Evolutionary conservation across 2,113 vertebrate species (phyloP).

Genomic region (Anseranas semipalmata): DNA sequence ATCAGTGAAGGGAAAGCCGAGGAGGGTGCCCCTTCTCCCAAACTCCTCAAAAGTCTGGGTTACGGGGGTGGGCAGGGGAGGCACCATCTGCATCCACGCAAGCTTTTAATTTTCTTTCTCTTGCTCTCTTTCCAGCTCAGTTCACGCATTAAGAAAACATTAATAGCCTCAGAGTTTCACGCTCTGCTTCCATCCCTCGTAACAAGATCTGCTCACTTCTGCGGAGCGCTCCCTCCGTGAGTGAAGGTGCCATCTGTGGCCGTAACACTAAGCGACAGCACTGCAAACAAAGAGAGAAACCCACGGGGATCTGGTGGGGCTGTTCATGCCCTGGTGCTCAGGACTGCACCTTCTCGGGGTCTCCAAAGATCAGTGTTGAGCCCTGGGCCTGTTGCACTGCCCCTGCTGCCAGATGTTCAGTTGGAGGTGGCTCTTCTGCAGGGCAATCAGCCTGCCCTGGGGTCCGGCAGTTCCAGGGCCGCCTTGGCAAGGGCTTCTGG

Average conservation of each 20-base stretch:
- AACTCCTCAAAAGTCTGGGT: background rate
- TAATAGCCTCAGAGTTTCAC: slow-evolving; percentile 42
- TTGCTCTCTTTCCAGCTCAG: slow-evolving; percentile 24
- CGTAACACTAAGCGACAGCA: background rate
- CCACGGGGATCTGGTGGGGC: background rate
- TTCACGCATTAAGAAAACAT: slow-evolving; percentile 25
- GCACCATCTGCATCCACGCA: fast-evolving
- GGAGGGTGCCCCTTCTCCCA: background rate
- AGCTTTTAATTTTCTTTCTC: background rate
- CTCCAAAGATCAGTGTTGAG: background rate
- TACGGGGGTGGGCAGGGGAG: background rate
- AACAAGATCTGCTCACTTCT: background rate
- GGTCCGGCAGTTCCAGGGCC: background rate
- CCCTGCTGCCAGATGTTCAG: background rate
- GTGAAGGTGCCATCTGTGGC: background rate
- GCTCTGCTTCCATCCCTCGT: slow-evolving; percentile 46
- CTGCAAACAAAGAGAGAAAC: background rate
- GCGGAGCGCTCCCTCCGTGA: background rate
- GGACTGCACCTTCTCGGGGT: background rate
- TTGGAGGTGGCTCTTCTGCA: background rate
- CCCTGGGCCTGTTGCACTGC: background rate
- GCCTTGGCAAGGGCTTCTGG: background rate
- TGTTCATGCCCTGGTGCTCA: background rate
- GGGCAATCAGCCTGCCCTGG: background rate
- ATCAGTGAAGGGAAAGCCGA: background rate